Percentiles rank a stretch among this genome's conserved stretches.
These are phyloP conservation scores for Pteria penguin DNA, from an alignment of 2,888 invertebrate species.

Conservation along the genomic window DNA sequence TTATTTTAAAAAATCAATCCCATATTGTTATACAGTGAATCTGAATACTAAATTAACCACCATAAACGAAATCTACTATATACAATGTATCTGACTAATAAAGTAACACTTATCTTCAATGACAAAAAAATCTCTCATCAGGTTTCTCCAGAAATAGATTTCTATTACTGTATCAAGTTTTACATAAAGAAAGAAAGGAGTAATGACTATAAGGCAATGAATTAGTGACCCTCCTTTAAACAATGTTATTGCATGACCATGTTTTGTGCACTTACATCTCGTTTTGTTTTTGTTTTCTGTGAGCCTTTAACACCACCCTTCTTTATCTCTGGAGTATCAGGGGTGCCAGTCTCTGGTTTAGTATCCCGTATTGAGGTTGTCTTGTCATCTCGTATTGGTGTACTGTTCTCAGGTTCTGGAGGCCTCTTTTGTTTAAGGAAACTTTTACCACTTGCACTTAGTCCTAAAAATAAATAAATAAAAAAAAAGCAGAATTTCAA, in stretches of 20 bases:
- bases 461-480: constrained; percentile 23
- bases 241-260: too few relatives aligned
- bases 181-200: too few relatives aligned
- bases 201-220: too few relatives aligned
- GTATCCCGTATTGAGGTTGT: constrained; percentile 20
- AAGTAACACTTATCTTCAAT: too few relatives aligned
- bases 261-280: constrained; percentile 58
- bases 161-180: neutral
- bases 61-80: too few relatives aligned
- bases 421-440: constrained; percentile 69
- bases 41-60: too few relatives aligned
- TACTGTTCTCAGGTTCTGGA: constrained; percentile 48
- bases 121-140: too few relatives aligned
- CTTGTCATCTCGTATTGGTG: constrained; percentile 36
- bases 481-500: too few relatives aligned
- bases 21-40: too few relatives aligned
- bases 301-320: constrained; percentile 18
- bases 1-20: too few relatives aligned
- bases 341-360: constrained; percentile 22
- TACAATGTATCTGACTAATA: too few relatives aligned
- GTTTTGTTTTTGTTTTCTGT: constrained; percentile 48
- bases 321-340: constrained; percentile 22
- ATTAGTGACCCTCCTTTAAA: too few relatives aligned
- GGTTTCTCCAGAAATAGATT: neutral
- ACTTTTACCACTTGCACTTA: constrained; percentile 60